phyloP scores from a whole-genome alignment of 2,797 vertebrate genomes.

The Tolypeutes matacus region DNA sequence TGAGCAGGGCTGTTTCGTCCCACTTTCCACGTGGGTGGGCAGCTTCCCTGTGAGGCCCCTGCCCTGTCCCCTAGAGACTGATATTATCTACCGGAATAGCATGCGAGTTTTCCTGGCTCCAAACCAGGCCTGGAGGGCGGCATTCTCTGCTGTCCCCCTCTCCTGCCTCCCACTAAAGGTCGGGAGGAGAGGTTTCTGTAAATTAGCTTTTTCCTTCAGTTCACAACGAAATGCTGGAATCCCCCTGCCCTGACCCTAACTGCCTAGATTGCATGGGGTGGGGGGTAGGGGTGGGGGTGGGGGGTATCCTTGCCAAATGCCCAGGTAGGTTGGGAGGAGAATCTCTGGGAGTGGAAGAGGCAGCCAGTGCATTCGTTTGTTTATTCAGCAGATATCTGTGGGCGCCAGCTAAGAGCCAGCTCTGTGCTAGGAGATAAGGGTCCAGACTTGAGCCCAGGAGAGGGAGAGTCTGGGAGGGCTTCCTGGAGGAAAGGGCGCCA shows the following conservation, averaged over 20 bases:
- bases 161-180: not conserved
- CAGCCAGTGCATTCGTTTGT: rapidly evolving
- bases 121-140: not conserved
- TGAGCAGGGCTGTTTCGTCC: not conserved
- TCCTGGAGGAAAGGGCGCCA: constrained; percentile 30
- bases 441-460: not conserved
- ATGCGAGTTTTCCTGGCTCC: not conserved
- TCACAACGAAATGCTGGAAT: not conserved
- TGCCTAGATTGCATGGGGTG: no score
- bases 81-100: not conserved
- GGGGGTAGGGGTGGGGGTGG: no score
- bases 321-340: not conserved
- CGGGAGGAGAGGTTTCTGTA: not conserved
- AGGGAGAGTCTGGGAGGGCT: not conserved
- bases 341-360: not conserved
- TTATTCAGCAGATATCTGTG: not conserved
- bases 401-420: not conserved
- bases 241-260: not conserved
- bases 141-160: not conserved
- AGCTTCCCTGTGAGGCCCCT: constrained; percentile 14
- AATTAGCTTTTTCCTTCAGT: not conserved
- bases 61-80: not conserved
- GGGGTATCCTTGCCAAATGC: not conserved
- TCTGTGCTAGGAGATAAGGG: not conserved
- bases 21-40: constrained; percentile 69